A percentile compares a stretch with the other conserved stretches of the same genome.
Evolutionary conservation across 2,797 vertebrate genomes (phyloP).

Genomic region (Agapornis canus): DNA sequence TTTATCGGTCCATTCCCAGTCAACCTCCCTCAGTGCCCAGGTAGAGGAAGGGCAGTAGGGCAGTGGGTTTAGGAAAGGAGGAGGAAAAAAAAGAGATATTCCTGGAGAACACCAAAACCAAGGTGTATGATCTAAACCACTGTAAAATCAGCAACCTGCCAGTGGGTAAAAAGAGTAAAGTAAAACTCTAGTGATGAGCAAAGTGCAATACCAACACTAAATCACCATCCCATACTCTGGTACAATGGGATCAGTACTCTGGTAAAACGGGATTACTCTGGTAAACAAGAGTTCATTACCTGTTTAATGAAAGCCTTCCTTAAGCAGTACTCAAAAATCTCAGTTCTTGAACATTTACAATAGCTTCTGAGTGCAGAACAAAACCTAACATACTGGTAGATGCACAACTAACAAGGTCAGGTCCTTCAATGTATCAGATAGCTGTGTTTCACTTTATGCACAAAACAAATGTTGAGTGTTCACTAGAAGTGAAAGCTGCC

Average conservation of each 20-base stretch:
- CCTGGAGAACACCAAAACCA: neutral
- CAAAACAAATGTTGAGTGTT: neutral
- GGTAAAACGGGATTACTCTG: neutral
- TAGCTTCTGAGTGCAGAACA: neutral
- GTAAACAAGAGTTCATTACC: neutral
- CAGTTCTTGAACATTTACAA: neutral
- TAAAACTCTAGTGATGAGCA: neutral
- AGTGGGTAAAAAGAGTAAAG: too few species aligned
- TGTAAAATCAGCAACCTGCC: neutral
- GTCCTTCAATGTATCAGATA: neutral
- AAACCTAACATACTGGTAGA: neutral
- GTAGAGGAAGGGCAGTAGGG: neutral
- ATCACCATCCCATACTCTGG: neutral
- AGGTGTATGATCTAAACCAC: neutral
- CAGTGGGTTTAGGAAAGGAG: neutral
- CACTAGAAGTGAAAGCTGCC: neutral
- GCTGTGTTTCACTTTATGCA: neutral
- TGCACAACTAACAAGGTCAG: too few species aligned
- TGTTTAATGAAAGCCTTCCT: neutral
- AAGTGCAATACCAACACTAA: neutral
- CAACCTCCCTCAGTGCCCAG: neutral
- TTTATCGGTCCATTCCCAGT: neutral
- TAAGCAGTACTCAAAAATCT: neutral
- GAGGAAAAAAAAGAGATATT: neutral
- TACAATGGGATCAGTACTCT: neutral